Evolutionary conservation across 2,888 invertebrate species (phyloP), one percentile per base, ranked within the genome.

Genomic region (Linyphia triangularis): DNA sequence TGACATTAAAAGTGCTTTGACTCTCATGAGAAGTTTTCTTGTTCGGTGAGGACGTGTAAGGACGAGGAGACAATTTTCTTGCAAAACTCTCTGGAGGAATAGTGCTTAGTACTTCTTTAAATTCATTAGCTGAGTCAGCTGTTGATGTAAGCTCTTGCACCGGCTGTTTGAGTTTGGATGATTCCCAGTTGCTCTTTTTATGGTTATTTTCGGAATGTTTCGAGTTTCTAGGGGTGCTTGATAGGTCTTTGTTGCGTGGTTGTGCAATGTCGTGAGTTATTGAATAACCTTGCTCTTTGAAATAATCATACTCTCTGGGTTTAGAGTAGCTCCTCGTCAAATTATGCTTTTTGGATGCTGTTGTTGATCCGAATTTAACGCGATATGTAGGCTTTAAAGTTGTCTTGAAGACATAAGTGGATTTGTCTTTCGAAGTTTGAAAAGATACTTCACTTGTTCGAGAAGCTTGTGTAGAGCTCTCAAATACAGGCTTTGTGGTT

Each of bases 271-370:
- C 77, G 59, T 81, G 69, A 10, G 59, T 26, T 10, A 81, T 24
- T 10, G 70, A 37, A 37, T 81, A 81, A 13, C 59, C 81, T n/a
- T 70, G 30, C 37, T 81, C 69, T 24, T 57, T 81, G 22, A 59
- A 81, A 40, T 81, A 70, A 4, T 70, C 24, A 24, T 37, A 81
- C 26, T 59, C 81, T 26, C 24, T 69, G 6, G 81, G 69, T 10
- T 59, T 24, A 24, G 51, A 28, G 24, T n/a, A 69, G n/a, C 16
- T 57, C 19, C 28, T 28, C n/a, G 1, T 9, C n/a, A 24, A 57
- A 82, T 13, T 73, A 10, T 1, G 26, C 57, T 1, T 75, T 67
- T 40, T 75, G 67, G 1, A 67, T n/a, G 13, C 24, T 28, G 19
- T 75, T 59, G 22, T 22, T 3, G 57, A 9, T 37, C 16, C 40